These are phyloP conservation scores for Brenthis hecate DNA, from an alignment of 2,888 invertebrate species.

Conservation along the genomic window DNA sequence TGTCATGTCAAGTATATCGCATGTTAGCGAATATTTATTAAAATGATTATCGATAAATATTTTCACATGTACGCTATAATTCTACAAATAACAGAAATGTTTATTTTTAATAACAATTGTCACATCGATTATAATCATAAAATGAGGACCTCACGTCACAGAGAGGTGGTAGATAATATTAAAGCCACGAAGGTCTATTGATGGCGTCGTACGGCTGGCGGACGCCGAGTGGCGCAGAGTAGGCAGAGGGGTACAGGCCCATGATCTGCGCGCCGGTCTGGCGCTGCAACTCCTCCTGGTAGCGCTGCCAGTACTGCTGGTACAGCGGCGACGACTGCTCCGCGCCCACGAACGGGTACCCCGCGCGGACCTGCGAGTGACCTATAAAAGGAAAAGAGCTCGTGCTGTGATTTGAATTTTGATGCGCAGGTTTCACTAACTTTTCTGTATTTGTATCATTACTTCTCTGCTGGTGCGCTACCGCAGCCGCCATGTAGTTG, in stretches of 20 bases:
- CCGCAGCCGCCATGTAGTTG: slow-evolving; percentile 77
- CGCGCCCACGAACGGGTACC: slow-evolving; percentile 84
- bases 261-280: slow-evolving; percentile 84
- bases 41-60: slow-evolving; percentile 50
- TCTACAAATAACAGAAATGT: slow-evolving; percentile 57
- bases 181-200: slow-evolving; percentile 87
- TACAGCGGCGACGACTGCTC: slow-evolving; percentile 86
- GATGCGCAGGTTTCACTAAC: slow-evolving; percentile 75
- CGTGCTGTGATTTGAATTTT: slow-evolving; percentile 64
- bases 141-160: slow-evolving; percentile 20
- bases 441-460: slow-evolving; percentile 66
- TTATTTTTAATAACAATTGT: slow-evolving; percentile 59
- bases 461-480: slow-evolving; percentile 71
- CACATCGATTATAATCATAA: slow-evolving; percentile 26
- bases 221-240: slow-evolving; percentile 84
- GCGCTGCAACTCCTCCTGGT: slow-evolving; percentile 83
- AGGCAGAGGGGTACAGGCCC: slow-evolving; percentile 85
- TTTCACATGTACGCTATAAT: slow-evolving; percentile 58
- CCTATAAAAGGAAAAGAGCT: slow-evolving; percentile 84
- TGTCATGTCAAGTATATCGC: slow-evolving; percentile 56
- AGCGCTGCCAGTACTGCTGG: slow-evolving; percentile 86
- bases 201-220: slow-evolving; percentile 88
- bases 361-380: slow-evolving; percentile 82
- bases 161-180: slow-evolving; percentile 46
- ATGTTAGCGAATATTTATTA: slow-evolving; percentile 42